phyloP scores from a whole-genome alignment of 2,797 vertebrate species.

The Ambastaia sidthimunki region DNA sequence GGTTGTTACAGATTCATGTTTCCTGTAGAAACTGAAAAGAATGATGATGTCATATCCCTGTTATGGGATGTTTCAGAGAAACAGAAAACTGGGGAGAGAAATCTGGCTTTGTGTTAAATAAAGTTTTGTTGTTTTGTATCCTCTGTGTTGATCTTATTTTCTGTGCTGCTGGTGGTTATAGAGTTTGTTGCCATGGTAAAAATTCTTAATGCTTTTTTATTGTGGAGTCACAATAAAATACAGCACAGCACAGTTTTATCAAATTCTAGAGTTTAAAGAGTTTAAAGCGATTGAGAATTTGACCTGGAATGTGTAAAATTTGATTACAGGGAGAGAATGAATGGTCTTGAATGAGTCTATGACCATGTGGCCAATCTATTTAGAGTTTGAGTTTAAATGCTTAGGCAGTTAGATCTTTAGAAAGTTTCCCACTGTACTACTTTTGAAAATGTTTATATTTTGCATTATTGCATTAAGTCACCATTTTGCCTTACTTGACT shows the following conservation, averaged over 20 bases:
- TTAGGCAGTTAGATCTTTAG: too few species aligned
- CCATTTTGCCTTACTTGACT: too few species aligned
- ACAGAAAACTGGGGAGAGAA: neutral
- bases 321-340: neutral
- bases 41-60: constrained; percentile 42
- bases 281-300: constrained; percentile 20
- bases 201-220: neutral
- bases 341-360: neutral
- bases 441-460: too few species aligned
- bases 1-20: constrained; percentile 43
- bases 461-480: too few species aligned
- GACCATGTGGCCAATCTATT: neutral
- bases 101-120: constrained; percentile 48
- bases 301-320: constrained; percentile 22
- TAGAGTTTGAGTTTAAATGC: neutral
- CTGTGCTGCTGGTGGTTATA: constrained; percentile 20
- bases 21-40: constrained; percentile 42
- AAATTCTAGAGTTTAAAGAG: neutral
- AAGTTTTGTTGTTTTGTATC: constrained; percentile 57
- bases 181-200: constrained; percentile 29
- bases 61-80: constrained; percentile 47
- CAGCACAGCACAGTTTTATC: neutral
- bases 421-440: too few species aligned
- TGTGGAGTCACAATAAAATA: neutral
- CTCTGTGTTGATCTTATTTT: constrained; percentile 18